Conservation (phyloP, 2,797 vertebrate genomes). For the Channa striata region DNA sequence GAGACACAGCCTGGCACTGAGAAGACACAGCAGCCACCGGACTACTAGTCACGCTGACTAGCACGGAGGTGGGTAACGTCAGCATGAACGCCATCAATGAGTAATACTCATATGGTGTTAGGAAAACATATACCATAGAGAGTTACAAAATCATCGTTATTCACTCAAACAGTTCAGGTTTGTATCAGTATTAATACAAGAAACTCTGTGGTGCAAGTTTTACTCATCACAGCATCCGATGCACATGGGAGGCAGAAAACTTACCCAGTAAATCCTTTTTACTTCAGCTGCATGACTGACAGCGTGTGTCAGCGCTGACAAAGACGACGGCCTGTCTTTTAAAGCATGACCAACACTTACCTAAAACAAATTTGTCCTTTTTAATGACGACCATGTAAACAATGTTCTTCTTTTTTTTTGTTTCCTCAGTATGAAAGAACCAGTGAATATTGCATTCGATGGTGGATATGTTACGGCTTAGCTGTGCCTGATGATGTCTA, state of each 20-base stretch:
- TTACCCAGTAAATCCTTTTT: not conserved
- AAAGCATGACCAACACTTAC: not conserved
- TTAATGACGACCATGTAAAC: constrained; percentile 21
- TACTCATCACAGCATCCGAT: too few species aligned
- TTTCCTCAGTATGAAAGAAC: constrained; percentile 21
- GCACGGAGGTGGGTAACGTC: too few species aligned
- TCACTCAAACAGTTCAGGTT: too few species aligned
- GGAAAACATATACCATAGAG: too few species aligned
- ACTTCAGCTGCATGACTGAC: constrained; percentile 14
- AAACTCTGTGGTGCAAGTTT: too few species aligned
- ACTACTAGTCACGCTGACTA: too few species aligned
- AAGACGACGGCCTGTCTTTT: not conserved
- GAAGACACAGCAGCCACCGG: too few species aligned
- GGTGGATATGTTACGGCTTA: constrained; percentile 39
- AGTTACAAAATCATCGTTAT: too few species aligned
- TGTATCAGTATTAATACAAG: too few species aligned
- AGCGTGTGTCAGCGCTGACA: constrained; percentile 5
- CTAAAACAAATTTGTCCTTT: not conserved
- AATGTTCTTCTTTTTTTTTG: constrained; percentile 22
- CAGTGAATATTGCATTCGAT: constrained; percentile 28
- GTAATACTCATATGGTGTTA: too few species aligned
- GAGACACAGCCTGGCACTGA: too few species aligned
- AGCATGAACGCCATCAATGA: too few species aligned
- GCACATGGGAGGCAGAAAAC: not conserved
- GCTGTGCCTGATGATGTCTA: constrained; percentile 40